A percentile compares a stretch with the other conserved stretches of the same genome.
Evolutionary conservation across 1,140 invertebrate species (phyloP).

Genomic region (Tetramorium parvispinum): DNA sequence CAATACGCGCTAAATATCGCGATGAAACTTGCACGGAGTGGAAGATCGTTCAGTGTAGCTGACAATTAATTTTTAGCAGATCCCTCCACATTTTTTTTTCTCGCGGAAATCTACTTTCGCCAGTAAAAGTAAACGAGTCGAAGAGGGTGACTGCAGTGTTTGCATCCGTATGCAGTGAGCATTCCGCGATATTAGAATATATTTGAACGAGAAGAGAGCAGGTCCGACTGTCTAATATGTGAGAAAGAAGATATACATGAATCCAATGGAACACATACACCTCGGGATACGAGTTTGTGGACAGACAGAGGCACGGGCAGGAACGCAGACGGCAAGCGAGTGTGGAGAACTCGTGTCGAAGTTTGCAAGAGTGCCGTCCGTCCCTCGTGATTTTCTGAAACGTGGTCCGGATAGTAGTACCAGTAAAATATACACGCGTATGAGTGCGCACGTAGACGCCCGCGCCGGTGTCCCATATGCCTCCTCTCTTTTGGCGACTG

Average conservation of each 20-base stretch:
- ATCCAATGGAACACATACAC: constrained; percentile 14
- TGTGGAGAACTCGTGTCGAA: constrained; percentile 69
- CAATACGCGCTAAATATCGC: constrained; percentile 39
- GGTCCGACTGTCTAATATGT: constrained; percentile 12
- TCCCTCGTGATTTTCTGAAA: constrained; percentile 76
- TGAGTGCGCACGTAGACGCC: constrained; percentile 64
- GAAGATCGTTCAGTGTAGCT: not conserved
- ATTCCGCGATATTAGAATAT: not conserved
- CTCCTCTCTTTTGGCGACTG: constrained; percentile 9
- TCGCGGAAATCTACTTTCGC: constrained; percentile 3
- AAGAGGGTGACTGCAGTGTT: not conserved
- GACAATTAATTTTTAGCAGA: constrained; percentile 1
- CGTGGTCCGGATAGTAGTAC: constrained; percentile 49
- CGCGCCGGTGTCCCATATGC: not conserved
- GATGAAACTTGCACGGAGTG: not conserved
- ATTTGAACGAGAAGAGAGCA: not conserved
- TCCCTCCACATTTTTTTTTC: not conserved
- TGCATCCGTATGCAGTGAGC: not conserved
- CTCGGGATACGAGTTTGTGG: not conserved
- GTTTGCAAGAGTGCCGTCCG: constrained; percentile 74
- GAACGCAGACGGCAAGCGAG: constrained; percentile 37
- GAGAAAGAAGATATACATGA: constrained; percentile 33
- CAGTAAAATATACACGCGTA: constrained; percentile 48
- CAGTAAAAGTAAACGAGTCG: not conserved
- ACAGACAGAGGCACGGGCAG: not conserved